A percentile compares a stretch with the other conserved stretches of the same genome.
phyloP scores from a whole-genome alignment of 1,140 invertebrate species.

The Aphelenchoides fujianensis region DNA sequence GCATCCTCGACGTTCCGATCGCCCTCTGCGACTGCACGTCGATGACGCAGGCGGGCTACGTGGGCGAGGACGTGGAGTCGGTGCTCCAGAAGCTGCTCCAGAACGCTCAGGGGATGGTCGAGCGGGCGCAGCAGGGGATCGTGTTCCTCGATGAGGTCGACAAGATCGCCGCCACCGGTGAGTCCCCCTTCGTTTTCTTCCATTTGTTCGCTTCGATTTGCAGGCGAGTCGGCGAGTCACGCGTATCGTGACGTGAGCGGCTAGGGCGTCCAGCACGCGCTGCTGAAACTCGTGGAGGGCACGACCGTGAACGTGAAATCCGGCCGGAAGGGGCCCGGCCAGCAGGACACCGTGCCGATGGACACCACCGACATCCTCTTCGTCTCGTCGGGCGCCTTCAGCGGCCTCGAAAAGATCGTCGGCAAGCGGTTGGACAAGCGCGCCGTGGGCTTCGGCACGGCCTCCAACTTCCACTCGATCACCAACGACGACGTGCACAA shows the following conservation, averaged over 20 bases:
- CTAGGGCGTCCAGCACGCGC: conserved; percentile 88
- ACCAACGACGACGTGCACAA: conserved; percentile 38
- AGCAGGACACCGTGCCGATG: conserved; percentile 89
- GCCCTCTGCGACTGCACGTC: conserved; percentile 87
- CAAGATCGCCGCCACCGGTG: conserved; percentile 95
- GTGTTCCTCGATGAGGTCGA: conserved; percentile 99
- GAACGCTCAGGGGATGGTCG: conserved; percentile 93
- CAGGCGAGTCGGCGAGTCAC: conserved; percentile 66
- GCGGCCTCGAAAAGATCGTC: conserved; percentile 88
- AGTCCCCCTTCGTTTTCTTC: too few relatives aligned
- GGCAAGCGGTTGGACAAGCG: conserved; percentile 88
- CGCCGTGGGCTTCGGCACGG: conserved; percentile 64
- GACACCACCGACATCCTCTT: conserved; percentile 99
- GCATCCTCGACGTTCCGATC: conserved; percentile 87
- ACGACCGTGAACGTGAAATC: conserved; percentile 96
- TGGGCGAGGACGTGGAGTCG: conserved; percentile 99
- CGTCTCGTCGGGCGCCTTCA: conserved; percentile 79
- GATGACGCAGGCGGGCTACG: conserved; percentile 96
- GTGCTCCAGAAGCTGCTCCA: conserved; percentile 96
- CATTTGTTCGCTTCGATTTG: too few relatives aligned
- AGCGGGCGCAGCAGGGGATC: conserved; percentile 79
- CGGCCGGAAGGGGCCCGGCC: conserved; percentile 69
- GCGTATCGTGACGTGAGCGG: conserved; percentile 88
- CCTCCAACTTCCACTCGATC: conserved; percentile 26
- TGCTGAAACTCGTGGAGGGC: conserved; percentile 88